Evolutionary conservation across 2,113 vertebrate genomes (phyloP), one percentile per base, ranked within the genome.

Genomic region (Butastur rufipennis): DNA sequence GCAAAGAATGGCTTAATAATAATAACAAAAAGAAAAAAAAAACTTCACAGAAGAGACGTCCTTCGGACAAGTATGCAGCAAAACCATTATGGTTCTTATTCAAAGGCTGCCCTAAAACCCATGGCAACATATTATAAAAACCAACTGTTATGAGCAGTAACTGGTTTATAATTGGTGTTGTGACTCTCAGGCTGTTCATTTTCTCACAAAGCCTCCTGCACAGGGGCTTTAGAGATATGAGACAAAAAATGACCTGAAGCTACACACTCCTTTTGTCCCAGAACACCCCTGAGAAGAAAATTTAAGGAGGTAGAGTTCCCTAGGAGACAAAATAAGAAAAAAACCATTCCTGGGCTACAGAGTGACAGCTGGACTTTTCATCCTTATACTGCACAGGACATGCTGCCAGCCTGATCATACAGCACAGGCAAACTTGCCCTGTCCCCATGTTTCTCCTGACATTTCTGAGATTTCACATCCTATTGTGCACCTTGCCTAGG

Each of bases 191-290:
- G n/a, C 12, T 45, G 45, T 22, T 34, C 25, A 38, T 80, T 53
- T 91, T 93, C 56, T 90, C 62, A 81, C 48, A 86, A 95, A 96
- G 42, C 71, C 47, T 87, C 42, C 56, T 63, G 61, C 32, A 11
- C 12, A 38, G 32, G 48, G 66, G 16, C 53, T 94, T 96, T 50
- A 86, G 26, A 78, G 78, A 70, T 27, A 15, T 3, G 10, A 72
- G 48, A 21, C 66, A 79, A 88, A 34, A 90, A 70, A 90, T 4
- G 34, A 32, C n/a, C 56, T 85, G 73, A 94, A 86, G 75, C 20
- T 38, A 67, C 3, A 1, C 7, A 26, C 10, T 87, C 17, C 34
- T 72, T 87, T 82, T 87, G 20, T 29, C 22, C 9, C 32, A 84
- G 81, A 4, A 72, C 9, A 43, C 1, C 5, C 36, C 26, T 4